Evolutionary conservation across 2,797 vertebrate species (phyloP).

Genomic region (Dryobates pubescens): DNA sequence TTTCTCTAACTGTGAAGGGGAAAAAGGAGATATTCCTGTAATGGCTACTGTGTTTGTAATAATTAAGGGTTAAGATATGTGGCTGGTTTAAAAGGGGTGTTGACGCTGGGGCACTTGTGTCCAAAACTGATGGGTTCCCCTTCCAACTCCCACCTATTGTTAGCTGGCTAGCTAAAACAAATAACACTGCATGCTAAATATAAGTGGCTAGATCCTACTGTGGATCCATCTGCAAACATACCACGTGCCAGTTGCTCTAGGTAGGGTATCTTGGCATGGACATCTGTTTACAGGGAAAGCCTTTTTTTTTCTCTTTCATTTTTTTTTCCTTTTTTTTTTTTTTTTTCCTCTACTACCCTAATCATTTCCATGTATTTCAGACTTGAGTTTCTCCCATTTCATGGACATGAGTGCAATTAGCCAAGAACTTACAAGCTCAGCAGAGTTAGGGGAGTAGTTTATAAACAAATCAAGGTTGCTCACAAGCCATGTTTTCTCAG

Average conservation of each 20-base stretch:
- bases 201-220: slow-evolving; percentile 66
- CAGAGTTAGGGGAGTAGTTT: slow-evolving; percentile 55
- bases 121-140: background rate
- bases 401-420: slow-evolving; percentile 67
- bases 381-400: slow-evolving; percentile 61
- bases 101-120: background rate
- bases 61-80: background rate
- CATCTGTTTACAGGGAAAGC: slow-evolving; percentile 57
- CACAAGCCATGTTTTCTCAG: slow-evolving; percentile 40
- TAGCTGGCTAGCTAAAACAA: slow-evolving; percentile 44
- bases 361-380: slow-evolving; percentile 67
- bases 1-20: background rate
- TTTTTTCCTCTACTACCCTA: background rate
- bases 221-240: slow-evolving; percentile 66
- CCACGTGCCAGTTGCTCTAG: slow-evolving; percentile 61
- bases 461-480: slow-evolving; percentile 69
- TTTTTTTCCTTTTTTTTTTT: background rate
- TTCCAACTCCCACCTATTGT: background rate
- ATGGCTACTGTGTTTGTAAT: background rate
- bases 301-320: background rate
- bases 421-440: slow-evolving; percentile 66
- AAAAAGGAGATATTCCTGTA: background rate
- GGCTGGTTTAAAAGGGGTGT: background rate
- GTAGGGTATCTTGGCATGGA: slow-evolving; percentile 60
- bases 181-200: slow-evolving; percentile 56